These are phyloP conservation scores for Tetrax tetrax DNA, from an alignment of 2,113 vertebrate genomes.

Conservation along the genomic window DNA sequence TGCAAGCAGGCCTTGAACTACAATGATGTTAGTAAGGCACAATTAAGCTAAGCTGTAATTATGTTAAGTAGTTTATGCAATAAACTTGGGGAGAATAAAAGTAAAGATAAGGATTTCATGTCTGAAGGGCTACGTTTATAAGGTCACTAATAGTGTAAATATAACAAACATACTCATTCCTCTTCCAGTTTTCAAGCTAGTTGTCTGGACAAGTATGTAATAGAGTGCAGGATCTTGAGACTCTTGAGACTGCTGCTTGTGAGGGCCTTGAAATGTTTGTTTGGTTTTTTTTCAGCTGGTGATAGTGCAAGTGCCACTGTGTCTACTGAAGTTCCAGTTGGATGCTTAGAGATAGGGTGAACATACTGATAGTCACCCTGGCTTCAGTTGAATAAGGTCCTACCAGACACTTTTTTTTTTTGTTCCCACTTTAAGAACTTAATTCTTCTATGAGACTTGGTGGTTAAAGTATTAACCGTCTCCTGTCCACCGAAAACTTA, in stretches of 20 bases:
- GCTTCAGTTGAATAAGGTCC: background rate
- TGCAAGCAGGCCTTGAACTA: background rate
- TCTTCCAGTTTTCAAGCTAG: background rate
- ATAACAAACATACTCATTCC: background rate
- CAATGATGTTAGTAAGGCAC: background rate
- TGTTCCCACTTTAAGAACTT: background rate
- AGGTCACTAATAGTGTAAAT: conserved; percentile 29
- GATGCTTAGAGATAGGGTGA: background rate
- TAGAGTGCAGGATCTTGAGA: background rate
- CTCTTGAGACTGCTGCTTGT: background rate
- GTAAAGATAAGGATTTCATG: background rate
- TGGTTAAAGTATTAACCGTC: background rate
- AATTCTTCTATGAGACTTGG: background rate
- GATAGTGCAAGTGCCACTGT: fast-evolving
- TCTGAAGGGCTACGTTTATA: conserved; percentile 12
- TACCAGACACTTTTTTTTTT: background rate
- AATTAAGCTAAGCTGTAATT: conserved; percentile 12
- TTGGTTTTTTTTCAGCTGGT: background rate
- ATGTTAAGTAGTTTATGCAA: background rate
- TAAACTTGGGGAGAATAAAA: conserved; percentile 16
- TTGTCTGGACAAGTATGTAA: background rate
- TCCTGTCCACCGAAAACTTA: no score
- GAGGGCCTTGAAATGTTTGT: background rate
- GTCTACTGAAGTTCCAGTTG: background rate
- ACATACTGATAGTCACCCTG: background rate